These are phyloP conservation scores for Mactra quadrangularis DNA, from an alignment of 1,140 invertebrate species.

Conservation along the genomic window DNA sequence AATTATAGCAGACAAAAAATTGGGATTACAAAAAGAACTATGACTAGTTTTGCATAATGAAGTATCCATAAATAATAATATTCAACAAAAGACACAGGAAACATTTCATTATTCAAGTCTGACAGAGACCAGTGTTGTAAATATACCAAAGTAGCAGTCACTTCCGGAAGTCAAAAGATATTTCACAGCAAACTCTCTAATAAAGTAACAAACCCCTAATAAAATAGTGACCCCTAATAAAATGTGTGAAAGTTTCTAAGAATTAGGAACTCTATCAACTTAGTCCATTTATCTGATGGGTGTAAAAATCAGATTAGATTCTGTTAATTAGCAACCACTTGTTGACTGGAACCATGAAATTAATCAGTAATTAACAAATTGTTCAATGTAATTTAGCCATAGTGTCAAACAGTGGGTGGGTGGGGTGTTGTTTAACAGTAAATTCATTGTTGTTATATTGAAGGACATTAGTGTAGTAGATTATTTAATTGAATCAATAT, in stretches of 20 bases:
- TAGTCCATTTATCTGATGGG: slow-evolving; percentile 8
- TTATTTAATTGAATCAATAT: neutral
- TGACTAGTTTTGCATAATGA: too few relatives aligned
- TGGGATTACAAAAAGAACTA: too few relatives aligned
- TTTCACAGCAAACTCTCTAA: too few relatives aligned
- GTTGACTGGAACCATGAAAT: slow-evolving; percentile 33
- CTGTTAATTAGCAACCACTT: slow-evolving; percentile 35
- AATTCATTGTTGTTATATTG: slow-evolving; percentile 2
- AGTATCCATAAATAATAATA: slow-evolving; percentile 5
- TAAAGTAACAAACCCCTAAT: too few relatives aligned
- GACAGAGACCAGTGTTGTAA: neutral
- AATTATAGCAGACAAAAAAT: too few relatives aligned
- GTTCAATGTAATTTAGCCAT: neutral
- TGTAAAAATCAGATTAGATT: slow-evolving; percentile 35
- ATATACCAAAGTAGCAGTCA: neutral
- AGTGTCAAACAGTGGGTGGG: slow-evolving; percentile 42
- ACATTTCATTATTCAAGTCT: slow-evolving; percentile 18
- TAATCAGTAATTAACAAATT: slow-evolving; percentile 19
- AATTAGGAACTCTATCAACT: neutral
- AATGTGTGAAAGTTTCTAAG: neutral
- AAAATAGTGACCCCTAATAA: slow-evolving; percentile 6
- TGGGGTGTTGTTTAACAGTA: slow-evolving; percentile 37
- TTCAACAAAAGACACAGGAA: neutral
- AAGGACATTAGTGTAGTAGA: neutral
- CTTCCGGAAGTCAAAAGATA: slow-evolving; percentile 34